A percentile compares a stretch with the other conserved stretches of the same genome.
Evolutionary conservation across 2,113 vertebrate species (phyloP).

Genomic region (Enhydra lutris): DNA sequence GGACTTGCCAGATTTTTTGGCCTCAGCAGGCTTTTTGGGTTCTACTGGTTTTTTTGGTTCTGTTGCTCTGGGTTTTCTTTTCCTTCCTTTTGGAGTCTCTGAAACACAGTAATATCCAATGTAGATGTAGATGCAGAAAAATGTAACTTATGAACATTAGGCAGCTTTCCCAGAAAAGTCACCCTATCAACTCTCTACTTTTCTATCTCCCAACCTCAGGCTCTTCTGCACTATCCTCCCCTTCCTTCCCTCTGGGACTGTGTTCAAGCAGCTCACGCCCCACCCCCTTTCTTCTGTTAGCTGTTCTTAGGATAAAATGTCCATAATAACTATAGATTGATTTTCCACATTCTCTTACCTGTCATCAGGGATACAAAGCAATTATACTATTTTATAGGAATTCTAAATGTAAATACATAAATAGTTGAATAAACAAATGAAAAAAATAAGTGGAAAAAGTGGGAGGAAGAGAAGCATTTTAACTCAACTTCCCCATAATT

Average conservation of each 20-base stretch:
- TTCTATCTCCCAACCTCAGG: neutral
- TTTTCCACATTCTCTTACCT: neutral
- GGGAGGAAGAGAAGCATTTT: neutral
- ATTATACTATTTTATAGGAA: neutral
- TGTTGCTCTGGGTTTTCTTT: constrained; percentile 85
- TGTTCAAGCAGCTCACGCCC: too few species aligned
- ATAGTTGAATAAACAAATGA: neutral
- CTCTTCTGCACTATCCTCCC: neutral
- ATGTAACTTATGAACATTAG: neutral
- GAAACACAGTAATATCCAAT: constrained; percentile 65
- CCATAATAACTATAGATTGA: neutral
- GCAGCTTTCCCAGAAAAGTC: neutral
- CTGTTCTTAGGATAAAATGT: neutral
- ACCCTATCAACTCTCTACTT: neutral
- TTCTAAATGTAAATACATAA: neutral
- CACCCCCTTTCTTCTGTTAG: neutral
- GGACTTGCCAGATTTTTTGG: constrained; percentile 82
- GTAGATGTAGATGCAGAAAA: neutral
- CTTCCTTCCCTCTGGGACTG: neutral
- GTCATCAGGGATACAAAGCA: neutral
- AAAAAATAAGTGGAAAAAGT: neutral
- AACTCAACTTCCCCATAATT: neutral
- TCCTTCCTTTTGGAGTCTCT: constrained; percentile 89
- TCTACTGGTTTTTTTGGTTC: constrained; percentile 82
- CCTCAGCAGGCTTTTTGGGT: constrained; percentile 63